phyloP scores from a whole-genome alignment of 1,140 invertebrate species.

The Leptinotarsa texana region DNA sequence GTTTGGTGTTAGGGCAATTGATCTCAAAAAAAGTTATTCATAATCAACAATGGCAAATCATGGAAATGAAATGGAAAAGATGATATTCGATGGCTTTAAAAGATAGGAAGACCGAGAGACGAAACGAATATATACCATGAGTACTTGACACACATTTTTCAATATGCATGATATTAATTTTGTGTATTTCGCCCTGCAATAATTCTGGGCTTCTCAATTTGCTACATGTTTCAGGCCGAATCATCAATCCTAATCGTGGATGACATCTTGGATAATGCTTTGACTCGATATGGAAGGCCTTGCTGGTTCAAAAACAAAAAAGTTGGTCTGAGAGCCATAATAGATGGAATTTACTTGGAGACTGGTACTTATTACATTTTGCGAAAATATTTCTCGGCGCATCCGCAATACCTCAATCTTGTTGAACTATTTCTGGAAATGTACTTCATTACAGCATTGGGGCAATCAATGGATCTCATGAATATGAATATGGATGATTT shows the following conservation, averaged over 20 bases:
- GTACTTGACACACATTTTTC: no score
- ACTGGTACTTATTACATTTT: not conserved
- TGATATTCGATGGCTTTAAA: no score
- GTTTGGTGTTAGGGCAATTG: no score
- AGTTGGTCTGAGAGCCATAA: not conserved
- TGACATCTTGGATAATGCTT: not conserved
- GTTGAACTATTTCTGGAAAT: not conserved
- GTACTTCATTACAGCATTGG: not conserved
- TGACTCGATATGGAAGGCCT: not conserved
- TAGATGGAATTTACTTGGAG: not conserved
- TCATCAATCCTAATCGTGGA: not conserved
- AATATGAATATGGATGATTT: not conserved
- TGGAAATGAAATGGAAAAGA: no score
- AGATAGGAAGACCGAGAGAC: no score
- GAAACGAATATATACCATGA: no score
- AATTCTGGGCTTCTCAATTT: no score
- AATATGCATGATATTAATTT: no score
- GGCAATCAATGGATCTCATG: not conserved
- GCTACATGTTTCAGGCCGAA: not conserved
- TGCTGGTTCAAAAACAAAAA: not conserved
- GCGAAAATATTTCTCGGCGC: not conserved
- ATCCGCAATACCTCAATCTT: not conserved
- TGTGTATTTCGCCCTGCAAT: no score
- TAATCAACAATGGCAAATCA: no score
- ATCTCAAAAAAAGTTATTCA: no score